These are phyloP conservation scores for Celastrina argiolus DNA, from an alignment of 2,888 invertebrate genomes.

Conservation along the genomic window DNA sequence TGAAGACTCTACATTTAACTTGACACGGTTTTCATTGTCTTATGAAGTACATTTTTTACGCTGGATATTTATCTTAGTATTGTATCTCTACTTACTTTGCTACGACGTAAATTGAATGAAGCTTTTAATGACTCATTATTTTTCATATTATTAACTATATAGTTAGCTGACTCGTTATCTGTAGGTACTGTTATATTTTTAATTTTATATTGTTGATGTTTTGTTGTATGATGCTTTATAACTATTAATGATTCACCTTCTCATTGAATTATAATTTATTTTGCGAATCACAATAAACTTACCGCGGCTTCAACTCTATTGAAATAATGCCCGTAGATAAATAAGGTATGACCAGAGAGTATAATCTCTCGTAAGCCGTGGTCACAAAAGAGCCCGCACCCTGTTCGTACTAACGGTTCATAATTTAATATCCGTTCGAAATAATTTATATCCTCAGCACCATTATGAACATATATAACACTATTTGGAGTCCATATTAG, in stretches of 20 bases:
- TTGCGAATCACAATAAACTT: not conserved
- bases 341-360: conserved; percentile 5
- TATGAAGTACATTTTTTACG: not conserved
- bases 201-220: too few relatives aligned
- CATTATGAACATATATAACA: conserved; percentile 21
- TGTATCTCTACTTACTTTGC: not conserved
- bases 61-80: not conserved
- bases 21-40: not conserved
- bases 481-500: conserved; percentile 20
- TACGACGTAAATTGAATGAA: not conserved
- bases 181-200: too few relatives aligned
- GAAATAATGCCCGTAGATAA: conserved; percentile 10
- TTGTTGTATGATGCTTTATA: not conserved
- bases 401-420: conserved; percentile 55
- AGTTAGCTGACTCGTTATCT: too few relatives aligned
- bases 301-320: not conserved
- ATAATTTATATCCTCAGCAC: conserved; percentile 22
- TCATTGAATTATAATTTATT: not conserved
- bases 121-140: conserved; percentile 1
- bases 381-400: conserved; percentile 64
- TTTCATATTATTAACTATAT: not conserved
- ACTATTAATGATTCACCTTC: not conserved
- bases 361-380: conserved; percentile 24
- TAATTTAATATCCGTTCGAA: conserved; percentile 74
- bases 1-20: not conserved